phyloP scores from a whole-genome alignment of 2,797 vertebrate genomes.

The Crotalus adamanteus region DNA sequence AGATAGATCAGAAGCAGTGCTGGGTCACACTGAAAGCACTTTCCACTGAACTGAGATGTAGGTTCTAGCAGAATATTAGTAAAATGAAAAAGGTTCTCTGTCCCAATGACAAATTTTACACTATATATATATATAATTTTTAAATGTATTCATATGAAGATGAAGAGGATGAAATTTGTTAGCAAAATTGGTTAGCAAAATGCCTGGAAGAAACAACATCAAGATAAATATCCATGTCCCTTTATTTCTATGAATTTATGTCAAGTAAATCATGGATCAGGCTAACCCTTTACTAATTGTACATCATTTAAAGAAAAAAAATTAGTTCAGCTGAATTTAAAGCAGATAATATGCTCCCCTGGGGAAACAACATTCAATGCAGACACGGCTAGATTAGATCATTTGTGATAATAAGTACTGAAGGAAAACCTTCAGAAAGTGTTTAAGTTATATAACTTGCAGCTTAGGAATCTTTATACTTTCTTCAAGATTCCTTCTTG shows the following conservation, averaged over 20 bases:
- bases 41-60: slow-evolving; percentile 19
- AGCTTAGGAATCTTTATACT: neutral
- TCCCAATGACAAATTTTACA: slow-evolving; percentile 42
- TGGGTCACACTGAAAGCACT: slow-evolving; percentile 26
- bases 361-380: neutral
- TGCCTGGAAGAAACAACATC: slow-evolving; percentile 17
- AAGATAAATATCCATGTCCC: neutral
- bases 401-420: neutral
- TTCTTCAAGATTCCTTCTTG: neutral
- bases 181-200: slow-evolving; percentile 16
- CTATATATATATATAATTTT: neutral
- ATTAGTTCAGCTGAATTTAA: neutral
- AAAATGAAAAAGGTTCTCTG: slow-evolving; percentile 43
- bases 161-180: slow-evolving; percentile 14
- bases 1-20: slow-evolving; percentile 55
- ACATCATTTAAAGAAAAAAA: neutral
- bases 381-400: neutral
- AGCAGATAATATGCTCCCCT: neutral
- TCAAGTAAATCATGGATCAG: slow-evolving; percentile 11
- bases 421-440: neutral
- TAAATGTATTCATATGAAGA: slow-evolving; percentile 35
- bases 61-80: slow-evolving; percentile 37
- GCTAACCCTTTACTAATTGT: neutral
- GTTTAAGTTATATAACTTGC: neutral
- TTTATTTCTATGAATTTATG: slow-evolving; percentile 4